Evolutionary conservation across 1,140 invertebrate genomes (phyloP).

Genomic region (Tetragnatha versicolor): DNA sequence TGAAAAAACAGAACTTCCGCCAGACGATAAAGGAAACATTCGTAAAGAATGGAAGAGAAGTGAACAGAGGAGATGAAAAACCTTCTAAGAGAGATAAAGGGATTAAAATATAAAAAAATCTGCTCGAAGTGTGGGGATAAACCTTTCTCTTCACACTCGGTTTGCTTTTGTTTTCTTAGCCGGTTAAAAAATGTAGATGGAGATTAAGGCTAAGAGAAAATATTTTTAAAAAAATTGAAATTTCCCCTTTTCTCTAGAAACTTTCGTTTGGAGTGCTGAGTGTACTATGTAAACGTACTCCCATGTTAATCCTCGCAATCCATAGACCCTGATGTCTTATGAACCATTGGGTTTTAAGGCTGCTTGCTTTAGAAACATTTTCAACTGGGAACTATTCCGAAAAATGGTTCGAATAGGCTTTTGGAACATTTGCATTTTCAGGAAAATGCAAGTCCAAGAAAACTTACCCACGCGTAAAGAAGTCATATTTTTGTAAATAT

Average conservation of each 20-base stretch:
- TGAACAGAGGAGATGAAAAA: neutral
- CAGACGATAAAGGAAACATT: conserved; percentile 3
- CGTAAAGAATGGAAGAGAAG: neutral
- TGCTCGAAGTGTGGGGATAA: conserved; percentile 20
- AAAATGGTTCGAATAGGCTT: too few relatives aligned
- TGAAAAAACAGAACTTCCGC: conserved; percentile 4
- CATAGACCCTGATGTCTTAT: neutral
- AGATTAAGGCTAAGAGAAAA: conserved; percentile 34
- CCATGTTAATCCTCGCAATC: conserved; percentile 9
- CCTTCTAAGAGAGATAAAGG: neutral
- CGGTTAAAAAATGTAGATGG: conserved; percentile 41
- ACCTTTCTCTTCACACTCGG: conserved; percentile 34
- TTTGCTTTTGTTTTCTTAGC: conserved; percentile 32
- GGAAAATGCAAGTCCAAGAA: too few relatives aligned
- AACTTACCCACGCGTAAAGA: too few relatives aligned
- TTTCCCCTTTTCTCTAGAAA: too few relatives aligned
- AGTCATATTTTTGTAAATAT: too few relatives aligned
- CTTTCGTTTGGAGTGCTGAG: too few relatives aligned
- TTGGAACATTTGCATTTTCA: too few relatives aligned
- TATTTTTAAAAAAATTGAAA: too few relatives aligned
- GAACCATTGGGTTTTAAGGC: conserved; percentile 14
- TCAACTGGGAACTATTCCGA: too few relatives aligned
- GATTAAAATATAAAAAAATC: neutral
- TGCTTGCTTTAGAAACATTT: too few relatives aligned
- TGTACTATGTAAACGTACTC: too few relatives aligned